A percentile compares a stretch with the other conserved stretches of the same genome.
Evolutionary conservation across 2,113 vertebrate species (phyloP).

Genomic region (Heterotis niloticus): DNA sequence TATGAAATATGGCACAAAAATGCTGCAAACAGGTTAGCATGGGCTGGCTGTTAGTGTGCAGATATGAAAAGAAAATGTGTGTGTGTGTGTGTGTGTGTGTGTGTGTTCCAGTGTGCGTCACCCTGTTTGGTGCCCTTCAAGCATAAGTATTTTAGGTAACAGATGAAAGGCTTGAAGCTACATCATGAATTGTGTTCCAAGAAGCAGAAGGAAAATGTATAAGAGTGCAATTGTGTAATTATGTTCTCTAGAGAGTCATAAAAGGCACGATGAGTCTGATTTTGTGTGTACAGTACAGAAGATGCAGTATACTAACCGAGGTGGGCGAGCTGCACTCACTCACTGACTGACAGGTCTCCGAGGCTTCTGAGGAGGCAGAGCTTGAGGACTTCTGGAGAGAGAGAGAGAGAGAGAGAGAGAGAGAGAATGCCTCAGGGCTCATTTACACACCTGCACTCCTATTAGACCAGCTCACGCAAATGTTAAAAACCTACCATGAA

Average conservation of each 20-base stretch:
- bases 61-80: not conserved
- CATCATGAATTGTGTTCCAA: not conserved
- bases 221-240: conserved; percentile 3
- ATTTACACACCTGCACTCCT: not conserved
- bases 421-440: not conserved
- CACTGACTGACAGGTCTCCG: conserved; percentile 94
- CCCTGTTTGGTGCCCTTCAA: not conserved
- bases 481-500: not conserved
- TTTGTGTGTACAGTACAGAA: conserved; percentile 16
- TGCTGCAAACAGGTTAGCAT: not conserved
- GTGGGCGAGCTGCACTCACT: conserved; percentile 98
- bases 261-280: conserved; percentile 2
- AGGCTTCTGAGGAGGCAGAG: conserved; percentile 94
- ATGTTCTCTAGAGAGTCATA: not conserved
- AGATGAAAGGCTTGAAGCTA: not conserved
- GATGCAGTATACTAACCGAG: conserved; percentile 73
- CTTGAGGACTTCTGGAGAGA: conserved; percentile 90
- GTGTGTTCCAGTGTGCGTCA: not conserved
- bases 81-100: not conserved
- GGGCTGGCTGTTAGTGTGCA: not conserved
- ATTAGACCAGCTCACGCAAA: not conserved
- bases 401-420: not conserved
- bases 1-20: not conserved
- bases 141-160: not conserved
- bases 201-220: not conserved